Evolutionary conservation across 2,888 invertebrate genomes (phyloP), one percentile per base, ranked within the genome.

Genomic region (Lysandra bellargus): DNA sequence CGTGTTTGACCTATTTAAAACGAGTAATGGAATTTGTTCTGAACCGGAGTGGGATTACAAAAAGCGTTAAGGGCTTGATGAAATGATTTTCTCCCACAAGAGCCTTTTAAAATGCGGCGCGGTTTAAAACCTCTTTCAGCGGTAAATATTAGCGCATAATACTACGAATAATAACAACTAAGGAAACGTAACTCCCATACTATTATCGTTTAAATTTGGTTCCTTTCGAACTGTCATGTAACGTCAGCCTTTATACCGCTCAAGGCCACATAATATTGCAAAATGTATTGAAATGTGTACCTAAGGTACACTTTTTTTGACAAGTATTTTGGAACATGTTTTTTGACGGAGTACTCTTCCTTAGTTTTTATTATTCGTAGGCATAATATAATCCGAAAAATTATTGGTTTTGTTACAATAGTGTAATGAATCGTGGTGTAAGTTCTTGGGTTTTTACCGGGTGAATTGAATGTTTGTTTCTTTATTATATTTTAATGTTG

Each of bases 1-100:
- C 53, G 74, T 33, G 49, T 75, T 75, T 75, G 76, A 53, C 76
- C 76, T 33, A 76, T 57, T 76, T 57, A 76, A 76, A 76, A 76
- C 5, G 57, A 17, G 6, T 76, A 76, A 76, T 76, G 76, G 76
- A 53, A 76, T 76, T 76, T 57, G 57, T 57, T 76, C 76, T 9
- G 49, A 17, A 74, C 49, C 53, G 76, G 17, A 33, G 76, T 76
- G 30, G 76, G 76, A 76, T 76, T 76, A 53, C 76, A 53, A 14
- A 76, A 76, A 76, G 30, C 37, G 76, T 76, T 33, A 57, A 57
- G 76, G 76, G 76, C 53, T 33, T 76, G 30, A 30, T 75, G 33
- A 76, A 76, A 57, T 57, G 57, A 57, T 76, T 76, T 76, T 76
- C 53, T 33, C 53, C 33, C 33, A 76, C 57, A 76, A 76, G 76